Evolutionary conservation across 2,888 invertebrate species (phyloP).

Genomic region (Cataglyphis rosenhaueri): DNA sequence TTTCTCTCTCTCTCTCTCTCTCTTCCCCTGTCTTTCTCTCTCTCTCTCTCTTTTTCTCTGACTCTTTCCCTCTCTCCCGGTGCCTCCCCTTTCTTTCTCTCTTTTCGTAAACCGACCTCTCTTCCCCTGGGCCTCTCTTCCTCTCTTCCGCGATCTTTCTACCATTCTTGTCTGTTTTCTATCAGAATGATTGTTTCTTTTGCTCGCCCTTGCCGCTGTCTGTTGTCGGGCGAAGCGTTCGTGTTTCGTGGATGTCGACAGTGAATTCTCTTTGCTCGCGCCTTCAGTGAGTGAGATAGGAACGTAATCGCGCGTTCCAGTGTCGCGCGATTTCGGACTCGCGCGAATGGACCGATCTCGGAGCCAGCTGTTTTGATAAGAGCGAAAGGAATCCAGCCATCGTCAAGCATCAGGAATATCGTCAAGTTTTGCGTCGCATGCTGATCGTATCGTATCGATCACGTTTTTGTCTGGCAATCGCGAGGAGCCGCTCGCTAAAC

Average conservation of each 20-base stretch:
- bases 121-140: not conserved
- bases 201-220: not conserved
- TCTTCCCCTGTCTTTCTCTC: conserved; percentile 22
- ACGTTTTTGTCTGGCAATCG: not conserved
- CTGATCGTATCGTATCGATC: not conserved
- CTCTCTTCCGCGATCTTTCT: conserved; percentile 27
- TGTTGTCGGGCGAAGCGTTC: not conserved
- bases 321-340: not conserved
- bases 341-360: not conserved
- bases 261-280: not conserved
- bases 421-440: not conserved
- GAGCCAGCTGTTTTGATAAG: not conserved
- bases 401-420: not conserved
- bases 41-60: not conserved
- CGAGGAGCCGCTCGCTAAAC: not conserved
- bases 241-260: not conserved
- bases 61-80: conserved; percentile 5
- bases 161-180: conserved; percentile 25
- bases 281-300: conserved; percentile 59
- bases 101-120: not conserved
- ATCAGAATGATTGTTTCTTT: conserved; percentile 35
- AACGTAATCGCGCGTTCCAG: conserved; percentile 52
- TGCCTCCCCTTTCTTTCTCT: conserved; percentile 35
- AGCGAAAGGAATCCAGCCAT: not conserved
- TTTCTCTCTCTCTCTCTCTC: conserved; percentile 4